Evolutionary conservation across 2,888 invertebrate genomes (phyloP), one percentile per base, ranked within the genome.

Genomic region (Gastrophysa polygoni): DNA sequence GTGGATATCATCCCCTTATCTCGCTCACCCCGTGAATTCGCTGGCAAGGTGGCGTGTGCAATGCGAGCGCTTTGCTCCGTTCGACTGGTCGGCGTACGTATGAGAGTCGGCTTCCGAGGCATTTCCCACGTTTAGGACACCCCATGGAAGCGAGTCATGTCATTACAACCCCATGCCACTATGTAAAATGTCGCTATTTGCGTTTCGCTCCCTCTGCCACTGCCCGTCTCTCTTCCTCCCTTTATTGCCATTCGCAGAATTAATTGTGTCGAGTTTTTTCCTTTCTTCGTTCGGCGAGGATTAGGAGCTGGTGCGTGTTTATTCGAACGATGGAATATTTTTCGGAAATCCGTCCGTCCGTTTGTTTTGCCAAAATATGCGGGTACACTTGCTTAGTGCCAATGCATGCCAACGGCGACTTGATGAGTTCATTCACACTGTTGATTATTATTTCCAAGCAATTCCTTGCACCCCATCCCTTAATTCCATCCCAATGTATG

Each of bases 101-200:
- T 80, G 80, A 80, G 80, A 80, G 80, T 74, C 75, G 73, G 73
- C 73, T 77, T 75, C 73, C 73, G 71, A 73, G 73, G 72, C 72
- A 78, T 78, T 80, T 80, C 80, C 80, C 80, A 80, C 80, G 80
- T 78, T 77, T 76, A 69, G 72, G 66, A 69, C 76, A 77, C 79
- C 79, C 80, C 71, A 38, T n/a, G 6, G 38, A 78, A 69, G 70
- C 69, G 69, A 73, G 75, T 75, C 75, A 75, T 77, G 75, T 77
- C 74, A 75, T 73, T 74, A 71, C 75, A 77, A 77, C 77, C 78
- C 77, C 73, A 75, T 73, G 68, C 16, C 54, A 16, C 14, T 38
- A 24, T 54, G 38, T 7, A 38, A 54, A 54, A 54, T 21, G 43
- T 24, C 24, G 43, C 44, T 43, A 43, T 43, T 54, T 43, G 54